Conservation (phyloP, 2,888 invertebrate species). For the Aleiodes testaceus region DNA sequence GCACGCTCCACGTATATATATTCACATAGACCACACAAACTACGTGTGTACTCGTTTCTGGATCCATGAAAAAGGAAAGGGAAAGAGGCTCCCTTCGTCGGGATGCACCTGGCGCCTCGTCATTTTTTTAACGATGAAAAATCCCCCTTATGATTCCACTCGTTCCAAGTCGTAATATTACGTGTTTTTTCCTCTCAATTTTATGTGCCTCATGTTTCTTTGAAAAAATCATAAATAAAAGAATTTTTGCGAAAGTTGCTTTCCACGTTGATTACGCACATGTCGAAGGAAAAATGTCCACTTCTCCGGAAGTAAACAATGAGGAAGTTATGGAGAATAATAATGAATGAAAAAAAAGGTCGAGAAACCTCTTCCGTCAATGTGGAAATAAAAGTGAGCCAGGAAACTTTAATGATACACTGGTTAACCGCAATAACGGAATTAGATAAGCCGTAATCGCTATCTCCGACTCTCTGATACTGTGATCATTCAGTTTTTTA, state of each 20-base stretch:
- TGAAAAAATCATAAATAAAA: slow-evolving; percentile 9
- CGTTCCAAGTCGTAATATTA: slow-evolving; percentile 20
- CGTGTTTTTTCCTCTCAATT: neutral
- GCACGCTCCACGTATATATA: slow-evolving; percentile 42
- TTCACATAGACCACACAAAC: slow-evolving; percentile 22
- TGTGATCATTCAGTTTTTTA: neutral
- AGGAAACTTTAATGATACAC: slow-evolving; percentile 3
- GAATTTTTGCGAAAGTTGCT: slow-evolving; percentile 10
- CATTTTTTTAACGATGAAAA: slow-evolving; percentile 21
- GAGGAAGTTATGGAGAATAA: slow-evolving; percentile 3
- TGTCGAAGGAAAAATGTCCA: neutral
- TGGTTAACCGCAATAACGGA: slow-evolving; percentile 24
- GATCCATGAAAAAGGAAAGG: neutral
- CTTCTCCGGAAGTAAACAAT: slow-evolving; percentile 1
- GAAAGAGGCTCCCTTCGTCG: slow-evolving; percentile 14
- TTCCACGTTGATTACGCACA: neutral
- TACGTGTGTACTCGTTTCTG: slow-evolving; percentile 1
- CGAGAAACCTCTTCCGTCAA: slow-evolving; percentile 8
- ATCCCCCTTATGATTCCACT: slow-evolving; percentile 14
- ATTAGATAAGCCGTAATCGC: slow-evolving; percentile 2
- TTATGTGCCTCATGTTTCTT: neutral
- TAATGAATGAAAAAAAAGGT: no score
- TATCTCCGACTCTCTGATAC: neutral
- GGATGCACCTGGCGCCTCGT: slow-evolving; percentile 38
- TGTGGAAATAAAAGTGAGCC: slow-evolving; percentile 15